A percentile compares a stretch with the other conserved stretches of the same genome.
Conservation (phyloP, 2,113 vertebrate species). For the Sula dactylatra region DNA sequence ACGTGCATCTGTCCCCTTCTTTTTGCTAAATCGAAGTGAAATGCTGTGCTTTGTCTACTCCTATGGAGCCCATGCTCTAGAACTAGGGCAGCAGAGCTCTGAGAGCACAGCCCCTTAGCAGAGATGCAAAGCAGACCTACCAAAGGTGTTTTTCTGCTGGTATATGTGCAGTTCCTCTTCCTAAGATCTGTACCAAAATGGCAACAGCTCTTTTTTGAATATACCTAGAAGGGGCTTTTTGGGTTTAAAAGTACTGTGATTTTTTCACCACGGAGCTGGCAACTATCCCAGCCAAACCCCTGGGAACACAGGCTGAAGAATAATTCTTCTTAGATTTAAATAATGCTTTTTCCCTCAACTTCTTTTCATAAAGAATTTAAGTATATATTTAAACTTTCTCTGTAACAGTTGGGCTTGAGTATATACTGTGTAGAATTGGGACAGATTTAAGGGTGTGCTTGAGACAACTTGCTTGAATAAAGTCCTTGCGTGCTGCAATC, state of each 20-base stretch:
- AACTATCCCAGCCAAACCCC: not conserved
- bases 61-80: fast-evolving
- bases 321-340: not conserved
- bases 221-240: not conserved
- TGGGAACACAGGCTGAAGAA: not conserved
- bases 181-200: not conserved
- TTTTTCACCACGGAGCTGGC: not conserved
- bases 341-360: not conserved
- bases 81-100: not conserved
- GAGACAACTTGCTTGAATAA: not conserved
- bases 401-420: not conserved
- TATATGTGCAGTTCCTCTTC: not conserved
- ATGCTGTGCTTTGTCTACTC: not conserved
- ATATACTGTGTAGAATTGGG: not conserved
- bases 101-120: not conserved
- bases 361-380: not conserved
- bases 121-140: not conserved
- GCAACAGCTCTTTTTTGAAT: not conserved
- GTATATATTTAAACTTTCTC: not conserved
- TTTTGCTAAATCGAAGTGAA: not conserved
- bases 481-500: not conserved
- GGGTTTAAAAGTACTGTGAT: not conserved
- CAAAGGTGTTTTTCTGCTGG: not conserved
- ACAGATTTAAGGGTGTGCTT: not conserved
- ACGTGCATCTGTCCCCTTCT: not conserved